phyloP scores from a whole-genome alignment of 2,797 vertebrate species.

The Xiphophorus birchmanni region DNA sequence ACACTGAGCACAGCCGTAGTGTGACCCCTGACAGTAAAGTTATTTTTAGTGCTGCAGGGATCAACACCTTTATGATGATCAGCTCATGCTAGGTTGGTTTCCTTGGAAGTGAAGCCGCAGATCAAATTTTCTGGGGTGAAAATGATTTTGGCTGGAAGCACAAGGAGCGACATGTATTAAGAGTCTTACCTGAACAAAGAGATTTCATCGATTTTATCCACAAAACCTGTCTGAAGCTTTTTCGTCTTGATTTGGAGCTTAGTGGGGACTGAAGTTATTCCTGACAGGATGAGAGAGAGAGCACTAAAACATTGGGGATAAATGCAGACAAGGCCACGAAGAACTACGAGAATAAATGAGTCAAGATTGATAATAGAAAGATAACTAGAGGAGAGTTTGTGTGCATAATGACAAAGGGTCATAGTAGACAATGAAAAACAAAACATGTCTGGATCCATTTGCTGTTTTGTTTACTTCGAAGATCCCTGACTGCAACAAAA shows the following conservation, averaged over 20 bases:
- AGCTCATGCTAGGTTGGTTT: slow-evolving; percentile 25
- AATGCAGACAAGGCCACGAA: slow-evolving; percentile 28
- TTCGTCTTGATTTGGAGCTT: slow-evolving; percentile 14
- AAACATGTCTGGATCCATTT: not conserved
- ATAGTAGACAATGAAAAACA: not conserved
- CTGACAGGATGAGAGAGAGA: slow-evolving; percentile 15
- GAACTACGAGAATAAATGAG: slow-evolving; percentile 10
- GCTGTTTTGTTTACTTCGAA: not conserved
- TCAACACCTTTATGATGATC: slow-evolving; percentile 33
- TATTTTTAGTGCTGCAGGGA: slow-evolving; percentile 28
- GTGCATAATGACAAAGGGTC: slow-evolving; percentile 2
- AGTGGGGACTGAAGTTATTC: not conserved
- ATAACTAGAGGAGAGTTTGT: not conserved
- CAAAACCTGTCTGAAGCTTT: slow-evolving; percentile 15
- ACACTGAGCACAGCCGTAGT: slow-evolving; percentile 13
- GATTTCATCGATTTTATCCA: slow-evolving; percentile 17
- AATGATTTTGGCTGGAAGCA: slow-evolving; percentile 15
- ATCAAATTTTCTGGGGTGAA: slow-evolving; percentile 13
- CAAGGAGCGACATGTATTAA: slow-evolving; percentile 10
- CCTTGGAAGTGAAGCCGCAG: slow-evolving; percentile 35
- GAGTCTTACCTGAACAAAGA: slow-evolving; percentile 20
- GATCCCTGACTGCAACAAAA: not conserved
- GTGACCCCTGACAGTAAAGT: slow-evolving; percentile 16
- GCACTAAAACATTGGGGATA: slow-evolving; percentile 16
- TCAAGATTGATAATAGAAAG: slow-evolving; percentile 8